These are phyloP conservation scores for Neoitamus cyanurus DNA, from an alignment of 2,888 invertebrate species.

Conservation along the genomic window DNA sequence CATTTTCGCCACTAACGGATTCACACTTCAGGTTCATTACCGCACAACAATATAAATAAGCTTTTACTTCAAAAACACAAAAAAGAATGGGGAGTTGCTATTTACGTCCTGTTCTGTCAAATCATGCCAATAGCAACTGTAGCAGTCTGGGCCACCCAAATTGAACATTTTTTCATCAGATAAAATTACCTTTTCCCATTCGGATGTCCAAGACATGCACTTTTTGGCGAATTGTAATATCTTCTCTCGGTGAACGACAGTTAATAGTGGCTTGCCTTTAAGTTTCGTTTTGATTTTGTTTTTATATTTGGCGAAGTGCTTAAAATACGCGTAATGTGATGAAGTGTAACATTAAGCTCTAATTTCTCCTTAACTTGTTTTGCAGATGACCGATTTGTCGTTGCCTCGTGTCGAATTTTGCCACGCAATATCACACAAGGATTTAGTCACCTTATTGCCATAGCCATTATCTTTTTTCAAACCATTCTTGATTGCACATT, in stretches of 20 bases:
- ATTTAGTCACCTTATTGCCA: neutral
- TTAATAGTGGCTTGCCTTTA: neutral
- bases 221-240: neutral
- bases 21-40: too few species aligned
- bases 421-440: neutral
- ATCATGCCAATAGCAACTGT: neutral
- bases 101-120: too few species aligned
- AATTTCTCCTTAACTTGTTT: neutral
- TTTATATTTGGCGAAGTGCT: neutral
- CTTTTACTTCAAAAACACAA: too few species aligned
- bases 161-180: neutral
- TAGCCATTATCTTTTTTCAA: neutral
- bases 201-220: neutral
- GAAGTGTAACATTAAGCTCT: neutral
- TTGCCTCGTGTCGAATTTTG: neutral
- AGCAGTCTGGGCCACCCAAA: neutral
- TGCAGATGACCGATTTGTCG: neutral
- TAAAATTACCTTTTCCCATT: neutral
- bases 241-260: neutral
- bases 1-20: too few species aligned
- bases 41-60: too few species aligned
- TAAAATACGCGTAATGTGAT: neutral
- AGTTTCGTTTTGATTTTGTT: neutral
- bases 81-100: too few species aligned
- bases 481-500: neutral